Base-by-base conservation (phyloP, 2,797 vertebrate species). In the Lateolabrax maculatus region DNA sequence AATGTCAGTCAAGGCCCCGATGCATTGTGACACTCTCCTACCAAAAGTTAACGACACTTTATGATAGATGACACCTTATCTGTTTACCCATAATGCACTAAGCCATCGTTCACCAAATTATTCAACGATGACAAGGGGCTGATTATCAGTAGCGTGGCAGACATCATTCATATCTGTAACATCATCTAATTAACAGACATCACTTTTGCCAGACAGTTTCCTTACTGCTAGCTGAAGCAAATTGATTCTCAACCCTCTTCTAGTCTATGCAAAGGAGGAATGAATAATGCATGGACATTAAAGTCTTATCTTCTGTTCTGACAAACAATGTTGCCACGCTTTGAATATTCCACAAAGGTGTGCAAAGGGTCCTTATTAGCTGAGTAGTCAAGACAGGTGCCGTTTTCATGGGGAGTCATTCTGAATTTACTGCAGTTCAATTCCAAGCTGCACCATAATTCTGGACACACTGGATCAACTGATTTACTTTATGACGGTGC, bases 151-250 rank as follows among this genome's bases (percentile, higher is more conserved):
- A 70, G 79, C 36, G 56, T 87, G 88, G 80, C 87, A 91, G 75
- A 85, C 84, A 87, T 90, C 87, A 87, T 83, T 93, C 91, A 91
- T 93, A 94, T 93, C 89, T 88, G 79, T 87, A 85, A 90, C 87
- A 91, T 90, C 86, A 90, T 94, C 87, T 92, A 93, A 94, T 93
- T 94, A 94, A 94, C 94, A 92, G 86, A 87, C 89, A 90, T 86
- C 90, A 87, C 85, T 90, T 80, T 79, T 89, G 83, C 85, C 87
- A 90, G 89, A 90, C 87, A 86, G 77, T 84, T 88, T 89, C 81
- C 86, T 91, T 78, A 88, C 79, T 84, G 91, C 88, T 62, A 60
- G 86, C 87, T 83, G 84, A 82, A 71, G 86, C 89, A 93, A 93
- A 93, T 89, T 92, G 90, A 92, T 94, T 92, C 69, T 57, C 74